These are phyloP conservation scores for Hephaestus fuliginosus DNA, from an alignment of 2,797 vertebrate genomes.

Conservation along the genomic window DNA sequence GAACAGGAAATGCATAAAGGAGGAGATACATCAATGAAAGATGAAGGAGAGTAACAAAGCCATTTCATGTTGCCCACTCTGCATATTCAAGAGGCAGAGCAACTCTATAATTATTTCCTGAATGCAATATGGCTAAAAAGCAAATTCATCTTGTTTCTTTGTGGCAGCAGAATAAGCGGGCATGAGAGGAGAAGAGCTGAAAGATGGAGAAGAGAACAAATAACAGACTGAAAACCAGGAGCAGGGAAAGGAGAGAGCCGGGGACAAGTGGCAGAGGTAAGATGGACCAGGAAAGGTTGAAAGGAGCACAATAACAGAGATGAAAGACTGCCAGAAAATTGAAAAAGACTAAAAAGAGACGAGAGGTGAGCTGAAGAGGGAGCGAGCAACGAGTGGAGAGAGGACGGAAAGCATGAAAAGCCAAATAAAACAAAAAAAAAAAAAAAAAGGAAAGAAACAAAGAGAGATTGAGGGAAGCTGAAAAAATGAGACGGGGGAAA, in stretches of 20 bases:
- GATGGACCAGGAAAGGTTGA: constrained; percentile 72
- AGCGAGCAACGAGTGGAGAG: constrained; percentile 52
- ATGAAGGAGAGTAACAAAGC: constrained; percentile 45
- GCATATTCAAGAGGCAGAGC: constrained; percentile 56
- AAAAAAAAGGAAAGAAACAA: constrained; percentile 51
- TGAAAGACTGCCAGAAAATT: constrained; percentile 78
- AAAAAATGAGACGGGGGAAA: constrained; percentile 61
- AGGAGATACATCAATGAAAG: constrained; percentile 36
- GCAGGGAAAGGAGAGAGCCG: constrained; percentile 40
- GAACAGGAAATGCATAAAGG: constrained; percentile 38
- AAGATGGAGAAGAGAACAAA: constrained; percentile 57
- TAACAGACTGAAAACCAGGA: constrained; percentile 50
- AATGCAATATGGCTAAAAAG: constrained; percentile 65
- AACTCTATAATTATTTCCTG: constrained; percentile 74
- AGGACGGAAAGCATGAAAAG: constrained; percentile 45
- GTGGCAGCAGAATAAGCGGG: constrained; percentile 47
- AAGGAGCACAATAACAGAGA: constrained; percentile 76
- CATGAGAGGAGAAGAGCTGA: constrained; percentile 42
- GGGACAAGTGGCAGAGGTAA: constrained; percentile 75
- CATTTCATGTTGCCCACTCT: constrained; percentile 71
- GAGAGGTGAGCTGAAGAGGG: constrained; percentile 66
- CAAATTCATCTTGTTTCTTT: constrained; percentile 70
- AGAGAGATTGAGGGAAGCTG: constrained; percentile 38
- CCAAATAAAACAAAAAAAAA: constrained; percentile 53
- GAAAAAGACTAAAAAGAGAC: constrained; percentile 74